Conservation (phyloP, 2,888 invertebrate species). For the Phymatocera aterrima region DNA sequence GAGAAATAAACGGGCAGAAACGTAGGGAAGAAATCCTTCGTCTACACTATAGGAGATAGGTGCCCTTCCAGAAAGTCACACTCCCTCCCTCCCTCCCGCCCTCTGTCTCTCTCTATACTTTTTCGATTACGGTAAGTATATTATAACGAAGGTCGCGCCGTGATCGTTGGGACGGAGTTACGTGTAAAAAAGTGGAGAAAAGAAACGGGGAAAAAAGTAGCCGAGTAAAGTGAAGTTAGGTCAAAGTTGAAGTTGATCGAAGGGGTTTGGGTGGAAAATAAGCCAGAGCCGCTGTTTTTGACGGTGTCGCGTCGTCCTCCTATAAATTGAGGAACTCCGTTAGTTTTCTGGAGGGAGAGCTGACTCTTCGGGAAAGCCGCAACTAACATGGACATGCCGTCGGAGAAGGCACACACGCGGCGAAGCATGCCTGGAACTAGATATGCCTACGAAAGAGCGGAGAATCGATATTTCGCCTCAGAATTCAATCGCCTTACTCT, state of each 20-base stretch:
- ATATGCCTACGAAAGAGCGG: too few species aligned
- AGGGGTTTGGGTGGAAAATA: constrained; percentile 12
- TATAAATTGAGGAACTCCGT: constrained; percentile 67
- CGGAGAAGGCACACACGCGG: not conserved
- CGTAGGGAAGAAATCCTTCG: not conserved
- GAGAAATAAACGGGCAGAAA: not conserved
- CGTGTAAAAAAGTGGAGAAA: not conserved
- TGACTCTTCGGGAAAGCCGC: not conserved
- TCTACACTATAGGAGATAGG: not conserved
- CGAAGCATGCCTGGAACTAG: not conserved
- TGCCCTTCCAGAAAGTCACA: not conserved
- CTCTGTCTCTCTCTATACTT: not conserved
- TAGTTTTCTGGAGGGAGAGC: constrained; percentile 54
- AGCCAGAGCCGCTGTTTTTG: constrained; percentile 30
- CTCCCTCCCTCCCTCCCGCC: too few species aligned
- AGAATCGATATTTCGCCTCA: too few species aligned
- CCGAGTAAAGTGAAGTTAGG: constrained; percentile 25
- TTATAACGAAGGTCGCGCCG: constrained; percentile 2
- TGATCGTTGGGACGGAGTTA: not conserved
- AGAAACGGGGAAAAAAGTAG: not conserved
- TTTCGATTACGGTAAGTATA: constrained; percentile 21
- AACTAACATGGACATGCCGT: not conserved
- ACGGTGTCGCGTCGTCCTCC: constrained; percentile 56
- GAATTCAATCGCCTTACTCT: too few species aligned
- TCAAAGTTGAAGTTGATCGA: constrained; percentile 21